Evolutionary conservation across 2,797 vertebrate species (phyloP), one percentile per base, ranked within the genome.

Genomic region (Nyctibius grandis): DNA sequence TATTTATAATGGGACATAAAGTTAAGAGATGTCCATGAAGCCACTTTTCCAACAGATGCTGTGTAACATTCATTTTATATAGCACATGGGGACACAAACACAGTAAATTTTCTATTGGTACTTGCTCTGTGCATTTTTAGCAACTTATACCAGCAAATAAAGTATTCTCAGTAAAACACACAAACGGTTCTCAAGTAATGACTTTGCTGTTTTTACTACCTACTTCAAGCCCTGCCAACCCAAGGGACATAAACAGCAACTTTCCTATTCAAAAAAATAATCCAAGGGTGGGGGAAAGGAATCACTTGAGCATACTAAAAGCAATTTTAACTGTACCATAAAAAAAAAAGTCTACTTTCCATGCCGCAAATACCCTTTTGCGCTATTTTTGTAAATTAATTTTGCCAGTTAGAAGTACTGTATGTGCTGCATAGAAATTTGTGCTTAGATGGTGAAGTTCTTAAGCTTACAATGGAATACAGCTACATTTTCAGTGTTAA

Each of bases 91-190:
- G 96, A 98, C 97, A 98, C 97, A 95, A 95, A 98, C 98, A 87
- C 98, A 98, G 97, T 98, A 97, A 97, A 97, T 98, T 98, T 98
- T 98, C 98, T 98, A 98, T 98, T 97, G 97, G 97, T 98, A 98
- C 98, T 98, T 98, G 98, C 98, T 98, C 98, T 98, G 97, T 98
- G 98, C 98, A 97, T 98, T 98, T 98, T 98, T 98, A 98, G 98
- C 97, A 98, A 98, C 98, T 98, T 98, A 98, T 98, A 98, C 98
- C 98, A 98, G 98, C 98, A 98, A 98, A 98, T 98, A 98, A 98
- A 98, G 97, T 97, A 98, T 98, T 98, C 98, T 98, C 98, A 98
- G 98, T 98, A 98, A 98, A 98, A 98, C 93, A 98, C 97, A 98
- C 94, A 88, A 98, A 97, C 16, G 97, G 97, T 98, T 98, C 97